These are phyloP conservation scores for Agrochola circellaris DNA, from an alignment of 2,888 invertebrate genomes.

Conservation along the genomic window DNA sequence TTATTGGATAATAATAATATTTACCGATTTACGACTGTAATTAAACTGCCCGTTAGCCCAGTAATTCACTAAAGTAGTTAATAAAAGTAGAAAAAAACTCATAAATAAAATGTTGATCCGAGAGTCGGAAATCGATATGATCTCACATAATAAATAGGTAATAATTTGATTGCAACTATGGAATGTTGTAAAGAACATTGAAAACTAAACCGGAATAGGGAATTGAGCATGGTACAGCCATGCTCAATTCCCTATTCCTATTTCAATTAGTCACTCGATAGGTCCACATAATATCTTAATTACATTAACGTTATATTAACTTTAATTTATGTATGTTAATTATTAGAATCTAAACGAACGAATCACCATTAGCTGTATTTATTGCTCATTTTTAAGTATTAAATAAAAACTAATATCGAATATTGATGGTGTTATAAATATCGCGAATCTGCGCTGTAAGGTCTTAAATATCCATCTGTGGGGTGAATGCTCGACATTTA, in stretches of 20 bases:
- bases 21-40: background rate
- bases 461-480: constrained; percentile 51
- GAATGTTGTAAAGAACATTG: background rate
- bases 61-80: background rate
- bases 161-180: background rate
- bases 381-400: background rate
- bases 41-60: background rate
- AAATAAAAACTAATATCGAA: constrained; percentile 29
- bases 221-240: too few relatives aligned
- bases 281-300: background rate
- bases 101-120: background rate
- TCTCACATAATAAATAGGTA: background rate
- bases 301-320: background rate
- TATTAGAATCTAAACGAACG: background rate
- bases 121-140: background rate
- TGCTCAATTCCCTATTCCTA: background rate
- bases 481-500: constrained; percentile 63
- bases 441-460: constrained; percentile 4
- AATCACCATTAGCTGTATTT: constrained; percentile 9
- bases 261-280: background rate
- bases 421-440: constrained; percentile 35
- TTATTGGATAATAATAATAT: constrained; percentile 1
- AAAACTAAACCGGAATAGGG: too few relatives aligned
- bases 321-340: background rate
- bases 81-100: background rate